phyloP scores from a whole-genome alignment of 2,888 invertebrate genomes.

The Agonopterix heracliana region DNA sequence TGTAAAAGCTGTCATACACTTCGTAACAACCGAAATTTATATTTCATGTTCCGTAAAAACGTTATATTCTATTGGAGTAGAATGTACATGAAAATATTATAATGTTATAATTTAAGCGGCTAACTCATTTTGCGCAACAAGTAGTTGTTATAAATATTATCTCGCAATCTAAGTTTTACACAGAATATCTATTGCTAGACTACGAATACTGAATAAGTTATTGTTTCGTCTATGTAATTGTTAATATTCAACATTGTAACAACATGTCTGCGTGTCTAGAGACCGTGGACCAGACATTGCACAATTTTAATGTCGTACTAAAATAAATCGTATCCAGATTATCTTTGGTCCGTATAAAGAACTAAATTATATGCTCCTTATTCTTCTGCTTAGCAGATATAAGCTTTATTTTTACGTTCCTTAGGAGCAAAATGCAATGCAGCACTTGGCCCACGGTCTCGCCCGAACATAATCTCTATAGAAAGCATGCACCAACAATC shows the following conservation, averaged over 20 bases:
- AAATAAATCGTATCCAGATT: conserved; percentile 12
- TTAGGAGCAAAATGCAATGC: conserved; percentile 8
- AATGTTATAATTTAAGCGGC: too few relatives aligned
- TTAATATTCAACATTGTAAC: conserved; percentile 64
- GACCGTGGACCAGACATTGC: conserved; percentile 23
- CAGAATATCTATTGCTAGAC: conserved; percentile 20
- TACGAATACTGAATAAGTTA: conserved; percentile 14
- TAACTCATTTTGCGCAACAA: too few relatives aligned
- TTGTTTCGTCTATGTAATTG: conserved; percentile 12
- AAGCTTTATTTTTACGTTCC: neutral
- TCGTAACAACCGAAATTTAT: too few relatives aligned
- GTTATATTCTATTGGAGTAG: too few relatives aligned
- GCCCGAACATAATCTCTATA: conserved; percentile 34
- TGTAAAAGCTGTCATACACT: too few relatives aligned
- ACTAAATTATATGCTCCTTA: conserved; percentile 14
- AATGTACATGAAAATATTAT: too few relatives aligned
- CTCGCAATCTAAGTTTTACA: too few relatives aligned
- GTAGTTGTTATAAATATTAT: too few relatives aligned
- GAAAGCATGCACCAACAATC: conserved; percentile 66
- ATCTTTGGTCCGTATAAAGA: conserved; percentile 47
- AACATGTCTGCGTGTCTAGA: conserved; percentile 44
- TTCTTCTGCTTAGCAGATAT: conserved; percentile 3
- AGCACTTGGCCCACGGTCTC: conserved; percentile 29
- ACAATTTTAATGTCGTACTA: neutral
- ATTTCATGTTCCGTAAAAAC: too few relatives aligned